Evolutionary conservation across 2,113 vertebrate species (phyloP).

Genomic region (Perccottus glenii): DNA sequence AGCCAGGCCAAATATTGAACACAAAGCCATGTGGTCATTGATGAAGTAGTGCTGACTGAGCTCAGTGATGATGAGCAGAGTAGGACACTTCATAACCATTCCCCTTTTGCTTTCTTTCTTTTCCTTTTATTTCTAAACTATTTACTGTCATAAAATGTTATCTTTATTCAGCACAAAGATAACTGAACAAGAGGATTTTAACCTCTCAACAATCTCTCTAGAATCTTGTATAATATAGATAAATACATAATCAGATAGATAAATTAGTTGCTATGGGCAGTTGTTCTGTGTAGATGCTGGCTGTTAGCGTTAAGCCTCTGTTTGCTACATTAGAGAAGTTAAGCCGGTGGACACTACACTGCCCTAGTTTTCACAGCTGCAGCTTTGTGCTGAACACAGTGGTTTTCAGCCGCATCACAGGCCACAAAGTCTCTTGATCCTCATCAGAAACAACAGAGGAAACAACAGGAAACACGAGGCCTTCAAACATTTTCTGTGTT

Average conservation of each 20-base stretch:
- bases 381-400: conserved; percentile 41
- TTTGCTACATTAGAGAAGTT: conserved; percentile 27
- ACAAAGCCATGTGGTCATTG: conserved; percentile 48
- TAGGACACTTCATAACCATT: conserved; percentile 43
- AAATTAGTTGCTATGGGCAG: not conserved
- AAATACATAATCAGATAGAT: too few species aligned
- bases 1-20: conserved; percentile 18
- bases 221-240: too few species aligned
- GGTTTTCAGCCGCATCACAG: conserved; percentile 19
- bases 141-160: too few species aligned
- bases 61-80: conserved; percentile 20
- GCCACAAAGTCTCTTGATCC: not conserved
- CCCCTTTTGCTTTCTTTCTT: conserved; percentile 12
- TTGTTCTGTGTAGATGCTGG: conserved; percentile 24
- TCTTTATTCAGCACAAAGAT: too few species aligned
- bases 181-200: too few species aligned
- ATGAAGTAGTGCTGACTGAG: conserved; percentile 46
- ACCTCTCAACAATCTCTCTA: too few species aligned
- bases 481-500: too few species aligned
- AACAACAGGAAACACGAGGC: not conserved
- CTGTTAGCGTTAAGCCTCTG: conserved; percentile 22
- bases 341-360: conserved; percentile 47
- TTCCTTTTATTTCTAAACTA: not conserved
- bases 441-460: not conserved
- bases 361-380: conserved; percentile 49